Conservation (phyloP, 2,797 vertebrate genomes). For the Psittacula echo region DNA sequence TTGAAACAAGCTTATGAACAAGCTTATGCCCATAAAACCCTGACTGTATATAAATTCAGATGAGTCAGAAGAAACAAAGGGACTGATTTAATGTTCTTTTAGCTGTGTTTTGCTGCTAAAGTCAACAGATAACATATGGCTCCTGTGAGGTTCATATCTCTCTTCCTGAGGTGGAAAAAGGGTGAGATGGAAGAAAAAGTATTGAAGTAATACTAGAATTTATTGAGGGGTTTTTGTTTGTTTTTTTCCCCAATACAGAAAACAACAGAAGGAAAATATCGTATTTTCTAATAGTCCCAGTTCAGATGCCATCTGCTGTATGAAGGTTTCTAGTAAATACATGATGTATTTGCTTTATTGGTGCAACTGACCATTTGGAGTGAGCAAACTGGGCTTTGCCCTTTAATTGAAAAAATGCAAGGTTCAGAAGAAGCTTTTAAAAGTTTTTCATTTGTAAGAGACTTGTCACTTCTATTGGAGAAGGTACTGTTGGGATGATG, state of each 20-base stretch:
- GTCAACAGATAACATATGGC: constrained; percentile 38
- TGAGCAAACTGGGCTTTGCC: not conserved
- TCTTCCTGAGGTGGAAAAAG: constrained; percentile 7
- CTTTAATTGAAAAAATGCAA: not conserved
- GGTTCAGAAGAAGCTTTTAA: not conserved
- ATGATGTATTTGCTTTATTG: not conserved
- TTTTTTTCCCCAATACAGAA: not conserved
- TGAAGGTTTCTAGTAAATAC: not conserved
- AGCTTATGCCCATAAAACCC: constrained; percentile 34
- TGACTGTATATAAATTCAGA: constrained; percentile 51
- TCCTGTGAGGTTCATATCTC: constrained; percentile 4
- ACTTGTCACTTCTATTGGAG: not conserved
- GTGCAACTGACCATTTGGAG: not conserved
- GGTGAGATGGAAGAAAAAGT: not conserved
- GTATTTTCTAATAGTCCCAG: not conserved
- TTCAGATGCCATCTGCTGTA: not conserved
- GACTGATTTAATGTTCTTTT: constrained; percentile 33
- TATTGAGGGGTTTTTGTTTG: not conserved
- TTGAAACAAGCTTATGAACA: constrained; percentile 50
- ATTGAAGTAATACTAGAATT: not conserved
- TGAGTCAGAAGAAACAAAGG: constrained; percentile 61
- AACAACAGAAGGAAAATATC: not conserved
- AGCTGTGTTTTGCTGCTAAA: not conserved
- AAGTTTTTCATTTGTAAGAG: not conserved
- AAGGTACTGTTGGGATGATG: not conserved